Conservation (phyloP, 2,888 invertebrate genomes). For the Conus canariensis region DNA sequence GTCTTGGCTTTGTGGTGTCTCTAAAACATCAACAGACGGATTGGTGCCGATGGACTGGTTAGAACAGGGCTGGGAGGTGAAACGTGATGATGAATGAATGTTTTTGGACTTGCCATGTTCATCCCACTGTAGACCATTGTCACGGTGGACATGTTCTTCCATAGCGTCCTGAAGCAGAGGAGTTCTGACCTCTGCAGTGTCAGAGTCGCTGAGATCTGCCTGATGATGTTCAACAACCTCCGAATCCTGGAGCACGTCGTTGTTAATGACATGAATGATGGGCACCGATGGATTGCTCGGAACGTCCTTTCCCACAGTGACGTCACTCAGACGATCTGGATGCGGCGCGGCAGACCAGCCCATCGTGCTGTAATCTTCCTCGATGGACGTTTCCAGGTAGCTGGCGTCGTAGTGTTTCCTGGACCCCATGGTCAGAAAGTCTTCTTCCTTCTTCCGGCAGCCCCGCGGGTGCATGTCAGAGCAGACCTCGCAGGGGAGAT, state of each 20-base stretch:
- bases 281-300: neutral
- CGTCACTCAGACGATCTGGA: neutral
- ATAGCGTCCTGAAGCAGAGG: neutral
- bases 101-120: neutral
- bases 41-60: neutral
- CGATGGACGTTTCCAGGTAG: constrained; percentile 39
- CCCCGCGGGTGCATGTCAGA: neutral
- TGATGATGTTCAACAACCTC: neutral
- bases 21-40: neutral
- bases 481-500: neutral
- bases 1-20: neutral
- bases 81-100: neutral
- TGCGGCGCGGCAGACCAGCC: neutral
- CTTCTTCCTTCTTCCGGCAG: neutral
- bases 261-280: neutral
- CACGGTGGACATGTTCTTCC: neutral
- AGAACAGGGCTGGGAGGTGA: neutral
- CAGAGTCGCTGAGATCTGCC: neutral
- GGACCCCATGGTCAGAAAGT: constrained; percentile 4
- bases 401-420: neutral
- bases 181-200: neutral
- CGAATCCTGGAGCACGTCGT: neutral
- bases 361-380: neutral
- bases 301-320: neutral
- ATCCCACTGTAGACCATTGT: neutral